Percentiles rank a stretch among this genome's conserved stretches.
phyloP scores from a whole-genome alignment of 2,797 vertebrate species.

The Streptopelia turtur region DNA sequence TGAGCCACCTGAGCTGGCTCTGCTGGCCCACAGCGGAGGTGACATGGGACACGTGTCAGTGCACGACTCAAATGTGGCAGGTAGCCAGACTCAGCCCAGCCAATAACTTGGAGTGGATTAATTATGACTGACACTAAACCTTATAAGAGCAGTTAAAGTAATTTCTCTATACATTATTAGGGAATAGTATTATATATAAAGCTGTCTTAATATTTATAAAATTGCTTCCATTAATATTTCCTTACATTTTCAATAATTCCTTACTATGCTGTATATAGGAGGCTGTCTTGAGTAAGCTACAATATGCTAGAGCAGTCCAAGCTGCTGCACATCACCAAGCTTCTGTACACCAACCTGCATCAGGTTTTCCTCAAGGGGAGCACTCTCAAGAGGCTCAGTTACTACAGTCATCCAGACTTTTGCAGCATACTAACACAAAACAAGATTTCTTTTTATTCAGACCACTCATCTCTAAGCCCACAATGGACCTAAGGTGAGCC shows the following conservation, averaged over 20 bases:
- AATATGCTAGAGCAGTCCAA: neutral
- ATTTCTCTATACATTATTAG: neutral
- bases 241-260: neutral
- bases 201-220: neutral
- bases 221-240: neutral
- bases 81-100: neutral
- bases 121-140: neutral
- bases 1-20: neutral
- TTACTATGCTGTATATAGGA: neutral
- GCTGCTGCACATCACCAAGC: neutral
- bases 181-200: neutral
- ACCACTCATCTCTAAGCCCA: neutral
- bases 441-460: neutral
- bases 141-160: neutral
- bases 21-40: neutral
- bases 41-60: neutral
- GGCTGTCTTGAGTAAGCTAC: neutral
- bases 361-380: neutral
- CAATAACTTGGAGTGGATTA: neutral
- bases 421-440: neutral
- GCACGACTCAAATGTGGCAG: neutral
- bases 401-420: neutral
- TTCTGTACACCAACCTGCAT: neutral
- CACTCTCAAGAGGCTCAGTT: neutral
- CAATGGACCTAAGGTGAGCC: neutral